Evolutionary conservation across 2,797 vertebrate species (phyloP).

Genomic region (Apogon hyalosoma): DNA sequence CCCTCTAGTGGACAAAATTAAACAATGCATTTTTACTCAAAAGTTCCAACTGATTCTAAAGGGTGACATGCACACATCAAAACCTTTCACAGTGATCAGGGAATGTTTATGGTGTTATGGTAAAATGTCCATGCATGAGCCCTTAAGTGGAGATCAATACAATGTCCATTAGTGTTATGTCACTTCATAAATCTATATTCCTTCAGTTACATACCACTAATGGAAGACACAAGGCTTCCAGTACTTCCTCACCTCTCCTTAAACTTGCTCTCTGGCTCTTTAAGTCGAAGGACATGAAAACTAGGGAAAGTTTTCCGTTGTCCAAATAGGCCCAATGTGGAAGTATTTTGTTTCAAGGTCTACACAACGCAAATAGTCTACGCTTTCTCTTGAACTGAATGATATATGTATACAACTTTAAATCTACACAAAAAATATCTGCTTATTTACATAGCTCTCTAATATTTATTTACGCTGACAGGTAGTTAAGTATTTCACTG

Average conservation of each 20-base stretch:
- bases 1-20: conserved; percentile 34
- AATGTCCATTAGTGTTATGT: conserved; percentile 65
- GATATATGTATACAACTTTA: conserved; percentile 12
- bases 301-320: conserved; percentile 44
- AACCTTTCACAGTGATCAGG: background rate
- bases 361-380: conserved; percentile 25
- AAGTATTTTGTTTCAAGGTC: conserved; percentile 46
- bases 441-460: background rate
- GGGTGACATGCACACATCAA: background rate
- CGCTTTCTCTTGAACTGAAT: conserved; percentile 3
- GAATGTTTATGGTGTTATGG: background rate
- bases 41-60: background rate
- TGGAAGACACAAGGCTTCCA: conserved; percentile 52
- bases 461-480: background rate
- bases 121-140: conserved; percentile 29
- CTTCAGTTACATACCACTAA: conserved; percentile 25
- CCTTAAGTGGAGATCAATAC: conserved; percentile 54
- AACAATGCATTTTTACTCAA: background rate
- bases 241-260: conserved; percentile 60
- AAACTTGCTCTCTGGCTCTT: conserved; percentile 29
- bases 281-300: conserved; percentile 28
- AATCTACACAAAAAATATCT: background rate
- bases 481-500: background rate
- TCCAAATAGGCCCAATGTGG: conserved; percentile 35
- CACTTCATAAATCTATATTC: conserved; percentile 65